Percentiles rank a stretch among this genome's conserved stretches.
Evolutionary conservation across 2,888 invertebrate genomes (phyloP).

Genomic region (Habrosyne pyritoides): DNA sequence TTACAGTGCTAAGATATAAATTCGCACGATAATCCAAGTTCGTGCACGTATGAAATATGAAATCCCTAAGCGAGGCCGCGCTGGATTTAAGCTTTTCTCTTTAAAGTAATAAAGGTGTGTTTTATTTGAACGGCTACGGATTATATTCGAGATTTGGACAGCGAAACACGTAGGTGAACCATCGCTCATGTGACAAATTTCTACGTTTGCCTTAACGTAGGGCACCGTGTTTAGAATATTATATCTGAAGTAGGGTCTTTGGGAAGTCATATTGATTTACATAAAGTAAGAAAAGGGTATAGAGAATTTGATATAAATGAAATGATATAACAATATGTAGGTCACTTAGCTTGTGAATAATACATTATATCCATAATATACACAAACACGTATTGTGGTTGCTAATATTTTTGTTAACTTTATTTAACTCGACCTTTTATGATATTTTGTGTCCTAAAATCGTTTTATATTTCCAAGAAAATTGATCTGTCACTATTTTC

Average conservation of each 20-base stretch:
- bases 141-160: conserved; percentile 81
- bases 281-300: conserved; percentile 56
- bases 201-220: conserved; percentile 82
- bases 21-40: conserved; percentile 69
- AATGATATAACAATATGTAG: conserved; percentile 22
- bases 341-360: no score
- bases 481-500: background rate
- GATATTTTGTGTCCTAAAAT: no score
- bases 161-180: conserved; percentile 82
- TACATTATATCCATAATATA: no score
- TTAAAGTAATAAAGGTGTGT: conserved; percentile 82
- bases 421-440: no score
- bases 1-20: conserved; percentile 75
- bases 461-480: no score
- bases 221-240: conserved; percentile 81
- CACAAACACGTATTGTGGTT: no score
- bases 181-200: conserved; percentile 84
- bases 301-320: conserved; percentile 37
- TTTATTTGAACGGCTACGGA: conserved; percentile 76
- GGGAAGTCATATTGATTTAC: conserved; percentile 76
- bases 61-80: conserved; percentile 66
- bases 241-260: conserved; percentile 63
- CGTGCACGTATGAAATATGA: conserved; percentile 69
- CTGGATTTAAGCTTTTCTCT: conserved; percentile 78
- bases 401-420: no score